Conservation (phyloP, 2,797 vertebrate genomes). For the Takifugu rubripes region DNA sequence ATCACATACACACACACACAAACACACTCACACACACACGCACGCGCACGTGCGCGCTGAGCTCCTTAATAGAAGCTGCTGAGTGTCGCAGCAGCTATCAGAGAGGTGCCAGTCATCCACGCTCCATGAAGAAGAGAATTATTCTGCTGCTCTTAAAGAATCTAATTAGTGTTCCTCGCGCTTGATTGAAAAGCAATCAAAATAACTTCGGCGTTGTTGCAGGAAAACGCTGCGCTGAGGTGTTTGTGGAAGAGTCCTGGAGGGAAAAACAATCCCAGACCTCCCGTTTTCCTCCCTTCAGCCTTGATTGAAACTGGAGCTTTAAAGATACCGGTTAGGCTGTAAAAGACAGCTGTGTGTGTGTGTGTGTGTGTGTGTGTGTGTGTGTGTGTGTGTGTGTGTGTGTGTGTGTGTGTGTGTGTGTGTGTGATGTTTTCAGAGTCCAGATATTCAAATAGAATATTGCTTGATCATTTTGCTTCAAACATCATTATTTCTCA, state of each 20-base stretch:
- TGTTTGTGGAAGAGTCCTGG: constrained; percentile 54
- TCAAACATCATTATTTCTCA: no score
- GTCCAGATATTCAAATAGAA: no score
- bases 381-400: not conserved
- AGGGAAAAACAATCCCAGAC: constrained; percentile 55
- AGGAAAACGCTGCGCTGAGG: constrained; percentile 65
- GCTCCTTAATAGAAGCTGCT: no score
- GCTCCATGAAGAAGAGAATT: constrained; percentile 57
- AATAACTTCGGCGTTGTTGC: constrained; percentile 66
- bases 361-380: not conserved
- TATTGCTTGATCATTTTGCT: no score
- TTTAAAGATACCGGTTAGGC: constrained; percentile 31
- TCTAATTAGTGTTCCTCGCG: constrained; percentile 78
- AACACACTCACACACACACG: not conserved
- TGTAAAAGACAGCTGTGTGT: constrained; percentile 16
- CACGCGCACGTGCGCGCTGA: not conserved
- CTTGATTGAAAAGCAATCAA: constrained; percentile 82
- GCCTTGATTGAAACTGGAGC: constrained; percentile 53
- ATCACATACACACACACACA: not conserved
- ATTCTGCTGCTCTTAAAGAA: constrained; percentile 67
- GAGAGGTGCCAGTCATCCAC: constrained; percentile 56
- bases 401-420: not conserved
- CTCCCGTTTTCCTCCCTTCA: constrained; percentile 51
- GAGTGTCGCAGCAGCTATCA: constrained; percentile 38
- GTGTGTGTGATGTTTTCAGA: not conserved